These are phyloP conservation scores for Idaea straminata DNA, from an alignment of 2,888 invertebrate species.

Conservation along the genomic window DNA sequence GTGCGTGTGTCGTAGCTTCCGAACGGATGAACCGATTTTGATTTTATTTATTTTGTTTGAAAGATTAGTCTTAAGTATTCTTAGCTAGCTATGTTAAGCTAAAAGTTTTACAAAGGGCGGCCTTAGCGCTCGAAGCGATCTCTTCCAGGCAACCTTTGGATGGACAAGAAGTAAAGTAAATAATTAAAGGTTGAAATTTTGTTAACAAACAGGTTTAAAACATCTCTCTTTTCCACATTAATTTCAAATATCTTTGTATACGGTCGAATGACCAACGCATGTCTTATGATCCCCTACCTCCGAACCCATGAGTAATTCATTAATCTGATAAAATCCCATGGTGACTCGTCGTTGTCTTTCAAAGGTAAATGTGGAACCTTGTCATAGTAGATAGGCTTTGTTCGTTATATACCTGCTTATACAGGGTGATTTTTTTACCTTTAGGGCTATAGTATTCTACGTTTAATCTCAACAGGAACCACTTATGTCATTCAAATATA, in stretches of 20 bases:
- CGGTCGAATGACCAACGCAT: background rate
- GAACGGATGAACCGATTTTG: too few relatives aligned
- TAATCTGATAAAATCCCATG: background rate
- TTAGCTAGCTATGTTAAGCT: too few relatives aligned
- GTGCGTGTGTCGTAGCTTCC: too few relatives aligned
- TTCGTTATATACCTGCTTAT: background rate
- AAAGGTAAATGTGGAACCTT: background rate
- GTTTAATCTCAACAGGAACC: constrained; percentile 23
- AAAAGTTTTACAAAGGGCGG: too few relatives aligned
- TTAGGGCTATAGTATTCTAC: constrained; percentile 52
- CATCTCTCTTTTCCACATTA: background rate
- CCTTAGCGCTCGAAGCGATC: too few relatives aligned
- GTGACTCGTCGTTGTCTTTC: background rate
- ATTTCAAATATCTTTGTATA: background rate
- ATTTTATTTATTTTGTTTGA: too few relatives aligned
- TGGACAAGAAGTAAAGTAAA: too few relatives aligned
- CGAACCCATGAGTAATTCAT: background rate
- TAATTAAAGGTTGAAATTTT: too few relatives aligned
- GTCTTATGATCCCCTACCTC: background rate
- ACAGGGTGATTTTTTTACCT: too few relatives aligned
- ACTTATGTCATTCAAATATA: constrained; percentile 18
- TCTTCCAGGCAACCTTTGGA: too few relatives aligned
- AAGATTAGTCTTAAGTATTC: too few relatives aligned
- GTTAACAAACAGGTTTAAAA: too few relatives aligned
- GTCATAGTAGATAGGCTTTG: background rate